Base-by-base conservation (phyloP, 2,113 vertebrate species). In the Nothoprocta perdicaria region DNA sequence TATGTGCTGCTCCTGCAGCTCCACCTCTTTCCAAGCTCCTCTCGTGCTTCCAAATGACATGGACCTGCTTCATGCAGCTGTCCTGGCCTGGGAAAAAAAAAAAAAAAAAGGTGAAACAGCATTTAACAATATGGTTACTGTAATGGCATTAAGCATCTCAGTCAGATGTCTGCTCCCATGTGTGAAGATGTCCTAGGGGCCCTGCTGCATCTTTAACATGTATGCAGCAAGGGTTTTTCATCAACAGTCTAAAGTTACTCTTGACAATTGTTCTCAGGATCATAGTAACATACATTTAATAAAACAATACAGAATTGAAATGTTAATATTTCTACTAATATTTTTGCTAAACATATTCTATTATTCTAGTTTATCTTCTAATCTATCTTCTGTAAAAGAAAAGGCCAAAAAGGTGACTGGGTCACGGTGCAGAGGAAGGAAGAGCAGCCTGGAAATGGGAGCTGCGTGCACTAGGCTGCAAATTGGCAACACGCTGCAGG, bases 381-480 rank as follows among this genome's bases (percentile, higher is more conserved):
- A 33, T 55, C 61, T 89, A 41, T 27, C 31, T 80, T 29, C 45
- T 67, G 27, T 29, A 65, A 19, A 75, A 89, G 65, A 71, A 87
- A 85, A 84, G 84, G 16, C n/a, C 17, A 73, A 80, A 89, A 77
- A 62, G 3, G 1, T 52, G 31, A 86, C 21, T 71, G 87, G 79
- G 41, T 87, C 53, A 69, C 60, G 83, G 79, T 68, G 87, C 81
- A 91, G 60, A 74, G 72, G 61, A 83, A 95, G 84, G 40, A 82
- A 62, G 50, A 91, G 63, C 84, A 80, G 58, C 82, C 6, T 89
- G 81, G 93, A 81, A 95, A 92, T 40, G 69, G 79, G 16, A 93
- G 79, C 9, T 1, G 26, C 50, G 60, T 45, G 41, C 86, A 82
- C 75, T 22, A 61, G 67, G 58, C 81, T 79, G 23, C 17, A 73